Evolutionary conservation across 2,888 invertebrate species (phyloP), one percentile per base, ranked within the genome.

Genomic region (Acleris emargana): DNA sequence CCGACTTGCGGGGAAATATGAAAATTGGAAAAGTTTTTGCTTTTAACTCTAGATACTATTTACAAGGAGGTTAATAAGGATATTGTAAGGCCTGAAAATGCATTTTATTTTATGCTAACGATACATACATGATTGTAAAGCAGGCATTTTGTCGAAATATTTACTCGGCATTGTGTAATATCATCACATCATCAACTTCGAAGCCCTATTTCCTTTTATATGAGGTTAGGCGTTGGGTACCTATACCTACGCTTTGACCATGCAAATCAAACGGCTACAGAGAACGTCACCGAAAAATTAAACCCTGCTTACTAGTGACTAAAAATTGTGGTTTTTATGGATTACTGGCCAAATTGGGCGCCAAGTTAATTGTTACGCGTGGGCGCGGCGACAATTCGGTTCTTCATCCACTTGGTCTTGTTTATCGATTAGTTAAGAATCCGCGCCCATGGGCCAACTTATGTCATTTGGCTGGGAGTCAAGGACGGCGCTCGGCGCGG

Each of bases 381-480:
- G 83, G 91, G 91, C 81, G 86, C 81, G 84, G 79, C 82, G 73
- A 81, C 82, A 71, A 80, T 82, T 84, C 76, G 80, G 79, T 76
- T 83, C 80, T 86, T 87, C 83, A 82, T 88, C 85, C 78, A 85
- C 88, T 87, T 80, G 75, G 86, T 83, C 84, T 88, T 87, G 86
- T 89, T 84, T 89, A 91, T 91, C 87, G 91, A 91, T 91, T 90
- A 86, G 88, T 82, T 82, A 86, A 87, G 87, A 89, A 80, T 88
- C 86, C 91, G 89, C 90, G 87, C 89, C 91, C 89, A 90, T 91
- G 88, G 91, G 86, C 91, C 86, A 90, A 90, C 89, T 91, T 91
- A 87, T 91, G 91, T 91, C 91, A 88, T 92, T 92, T 91, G 91
- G 92, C 90, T 79, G 87, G 87, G 88, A 89, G 88, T 92, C 92